These are phyloP conservation scores for Limnephilus auricula DNA, from an alignment of 2,888 invertebrate species.

Conservation along the genomic window DNA sequence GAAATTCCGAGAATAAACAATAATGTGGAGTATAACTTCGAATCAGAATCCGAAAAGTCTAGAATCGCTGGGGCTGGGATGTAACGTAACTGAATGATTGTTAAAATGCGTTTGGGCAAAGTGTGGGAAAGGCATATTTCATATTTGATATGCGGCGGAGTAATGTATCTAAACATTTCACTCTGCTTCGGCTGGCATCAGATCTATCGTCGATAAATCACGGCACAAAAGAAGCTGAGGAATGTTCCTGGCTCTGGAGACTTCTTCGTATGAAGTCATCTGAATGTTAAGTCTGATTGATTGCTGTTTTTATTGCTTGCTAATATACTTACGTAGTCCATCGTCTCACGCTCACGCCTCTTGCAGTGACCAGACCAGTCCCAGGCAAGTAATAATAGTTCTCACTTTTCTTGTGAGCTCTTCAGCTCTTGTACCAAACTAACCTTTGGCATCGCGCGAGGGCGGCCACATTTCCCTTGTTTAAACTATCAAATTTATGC, in stretches of 20 bases:
- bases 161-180: slow-evolving; percentile 29
- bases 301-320: slow-evolving; percentile 60
- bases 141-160: slow-evolving; percentile 32
- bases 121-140: slow-evolving; percentile 25
- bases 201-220: slow-evolving; percentile 52
- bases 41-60: neutral
- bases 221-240: slow-evolving; percentile 50
- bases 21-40: too few relatives aligned
- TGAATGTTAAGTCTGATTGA: slow-evolving; percentile 60
- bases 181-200: neutral
- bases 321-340: slow-evolving; percentile 38
- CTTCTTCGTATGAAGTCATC: slow-evolving; percentile 38
- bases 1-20: neutral
- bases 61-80: slow-evolving; percentile 18
- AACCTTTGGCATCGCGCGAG: slow-evolving; percentile 21
- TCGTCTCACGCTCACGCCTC: neutral
- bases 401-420: neutral
- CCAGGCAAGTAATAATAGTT: neutral
- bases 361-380: neutral
- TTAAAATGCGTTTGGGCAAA: neutral
- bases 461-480: slow-evolving; percentile 25
- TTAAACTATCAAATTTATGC: slow-evolving; percentile 8
- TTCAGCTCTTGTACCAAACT: neutral
- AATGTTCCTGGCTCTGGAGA: slow-evolving; percentile 38
- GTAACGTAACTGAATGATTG: neutral